A percentile compares a stretch with the other conserved stretches of the same genome.
phyloP scores from a whole-genome alignment of 1,140 invertebrate species.

The Conus ventricosus region DNA sequence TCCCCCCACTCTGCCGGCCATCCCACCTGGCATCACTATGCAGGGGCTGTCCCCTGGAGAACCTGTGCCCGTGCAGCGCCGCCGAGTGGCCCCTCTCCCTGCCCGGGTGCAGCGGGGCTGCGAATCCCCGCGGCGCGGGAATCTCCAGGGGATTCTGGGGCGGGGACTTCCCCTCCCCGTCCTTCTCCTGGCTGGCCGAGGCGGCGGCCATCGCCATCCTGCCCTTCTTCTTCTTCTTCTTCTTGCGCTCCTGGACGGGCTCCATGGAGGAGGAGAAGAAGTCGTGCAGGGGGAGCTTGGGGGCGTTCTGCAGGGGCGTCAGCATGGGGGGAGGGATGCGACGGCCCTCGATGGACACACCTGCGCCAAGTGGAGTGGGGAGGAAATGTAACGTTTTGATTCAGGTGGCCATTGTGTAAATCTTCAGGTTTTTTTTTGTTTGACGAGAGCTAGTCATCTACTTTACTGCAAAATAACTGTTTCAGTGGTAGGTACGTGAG shows the following conservation, averaged over 20 bases:
- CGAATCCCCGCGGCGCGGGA: conserved; percentile 62
- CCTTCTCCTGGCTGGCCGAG: conserved; percentile 47
- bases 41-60: conserved; percentile 62
- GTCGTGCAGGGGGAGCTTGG: conserved; percentile 54
- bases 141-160: conserved; percentile 59
- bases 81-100: conserved; percentile 52
- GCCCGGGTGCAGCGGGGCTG: conserved; percentile 66
- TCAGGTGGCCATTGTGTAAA: too few species aligned
- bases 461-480: too few species aligned
- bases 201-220: conserved; percentile 25
- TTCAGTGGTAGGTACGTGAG: too few species aligned
- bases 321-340: conserved; percentile 61
- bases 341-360: conserved; percentile 57
- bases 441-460: too few species aligned
- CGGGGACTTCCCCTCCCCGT: conserved; percentile 58
- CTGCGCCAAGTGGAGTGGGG: background rate
- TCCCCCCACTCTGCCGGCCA: background rate
- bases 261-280: conserved; percentile 39
- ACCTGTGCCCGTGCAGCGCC: conserved; percentile 53
- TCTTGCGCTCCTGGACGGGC: conserved; percentile 37
- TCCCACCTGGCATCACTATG: conserved; percentile 57
- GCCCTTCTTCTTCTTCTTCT: conserved; percentile 66
- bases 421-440: too few species aligned
- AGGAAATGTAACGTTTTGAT: too few species aligned
- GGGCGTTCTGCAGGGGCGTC: conserved; percentile 66